A percentile compares a stretch with the other conserved stretches of the same genome.
Evolutionary conservation across 2,888 invertebrate species (phyloP).

Genomic region (Clanis bilineata): DNA sequence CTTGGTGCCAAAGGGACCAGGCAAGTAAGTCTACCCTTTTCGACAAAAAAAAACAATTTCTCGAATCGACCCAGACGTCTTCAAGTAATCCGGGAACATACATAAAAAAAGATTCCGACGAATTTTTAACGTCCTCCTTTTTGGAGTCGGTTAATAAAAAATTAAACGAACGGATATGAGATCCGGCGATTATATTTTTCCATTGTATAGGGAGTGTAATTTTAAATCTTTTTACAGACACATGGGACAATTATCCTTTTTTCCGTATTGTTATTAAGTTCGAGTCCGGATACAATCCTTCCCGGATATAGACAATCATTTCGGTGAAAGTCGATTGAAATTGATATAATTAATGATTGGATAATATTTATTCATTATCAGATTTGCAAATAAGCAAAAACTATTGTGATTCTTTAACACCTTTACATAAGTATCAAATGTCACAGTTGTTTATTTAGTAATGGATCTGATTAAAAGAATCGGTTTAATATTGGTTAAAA

Average conservation of each 20-base stretch:
- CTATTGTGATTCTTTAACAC: background rate
- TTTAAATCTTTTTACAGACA: constrained; percentile 38
- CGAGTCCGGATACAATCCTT: constrained; percentile 55
- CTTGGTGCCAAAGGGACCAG: too few species aligned
- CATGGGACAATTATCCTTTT: constrained; percentile 71
- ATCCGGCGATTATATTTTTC: constrained; percentile 29
- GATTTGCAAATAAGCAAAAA: constrained; percentile 25
- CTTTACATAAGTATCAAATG: background rate
- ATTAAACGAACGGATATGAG: background rate
- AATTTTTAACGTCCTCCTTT: too few species aligned
- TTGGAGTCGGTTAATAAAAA: too few species aligned
- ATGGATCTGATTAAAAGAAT: background rate
- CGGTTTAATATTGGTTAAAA: background rate
- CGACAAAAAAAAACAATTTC: too few species aligned
- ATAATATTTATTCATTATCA: constrained; percentile 43
- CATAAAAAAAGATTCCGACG: too few species aligned
- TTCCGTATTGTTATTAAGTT: constrained; percentile 63
- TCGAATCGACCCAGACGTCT: too few species aligned
- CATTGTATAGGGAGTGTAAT: constrained; percentile 24
- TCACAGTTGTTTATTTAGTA: background rate
- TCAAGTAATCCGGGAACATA: too few species aligned
- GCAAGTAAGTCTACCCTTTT: too few species aligned
- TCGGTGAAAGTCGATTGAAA: constrained; percentile 56
- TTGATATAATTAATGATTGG: constrained; percentile 43
- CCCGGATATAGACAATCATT: constrained; percentile 79